These are phyloP conservation scores for Emydocephalus ijimae DNA, from an alignment of 2,113 vertebrate genomes.

Conservation along the genomic window DNA sequence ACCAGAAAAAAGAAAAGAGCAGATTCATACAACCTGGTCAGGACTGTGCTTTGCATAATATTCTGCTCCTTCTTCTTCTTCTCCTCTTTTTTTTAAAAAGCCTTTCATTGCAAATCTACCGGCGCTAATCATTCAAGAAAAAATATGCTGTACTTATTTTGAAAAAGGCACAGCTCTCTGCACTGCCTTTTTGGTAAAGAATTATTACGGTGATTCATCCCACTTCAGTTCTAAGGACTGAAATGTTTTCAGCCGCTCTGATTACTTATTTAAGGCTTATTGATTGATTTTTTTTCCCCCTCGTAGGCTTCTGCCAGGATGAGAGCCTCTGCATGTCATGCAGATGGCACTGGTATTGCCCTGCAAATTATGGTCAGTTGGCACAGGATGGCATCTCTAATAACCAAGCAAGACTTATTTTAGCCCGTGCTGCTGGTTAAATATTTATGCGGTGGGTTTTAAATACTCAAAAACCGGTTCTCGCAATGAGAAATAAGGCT, in stretches of 20 bases:
- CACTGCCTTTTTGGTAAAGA: not conserved
- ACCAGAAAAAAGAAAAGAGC: not conserved
- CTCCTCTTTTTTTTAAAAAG: not conserved
- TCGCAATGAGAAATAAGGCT: not conserved
- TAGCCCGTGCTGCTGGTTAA: conserved; percentile 57
- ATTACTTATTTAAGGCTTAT: conserved; percentile 75
- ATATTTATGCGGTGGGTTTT: conserved; percentile 66
- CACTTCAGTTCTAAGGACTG: conserved; percentile 51
- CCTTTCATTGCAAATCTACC: not conserved
- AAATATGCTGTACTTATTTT: not conserved
- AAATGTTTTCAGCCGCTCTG: conserved; percentile 57
- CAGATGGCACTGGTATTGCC: conserved; percentile 44
- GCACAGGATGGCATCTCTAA: conserved; percentile 38
- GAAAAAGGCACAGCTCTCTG: not conserved
- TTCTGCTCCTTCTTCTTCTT: not conserved
- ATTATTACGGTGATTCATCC: conserved; percentile 46
- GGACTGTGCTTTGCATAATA: not conserved
- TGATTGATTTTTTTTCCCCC: conserved; percentile 53
- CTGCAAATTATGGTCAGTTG: conserved; percentile 46
- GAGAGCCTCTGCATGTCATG: conserved; percentile 46
- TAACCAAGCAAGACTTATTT: conserved; percentile 64
- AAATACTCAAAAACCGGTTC: conserved; percentile 53
- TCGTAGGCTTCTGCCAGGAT: conserved; percentile 52
- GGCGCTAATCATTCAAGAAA: not conserved
- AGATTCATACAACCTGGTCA: conserved; percentile 18